Percentiles rank a stretch among this genome's conserved stretches.
Evolutionary conservation across 2,113 vertebrate species (phyloP).

Genomic region (Globicephala melas): DNA sequence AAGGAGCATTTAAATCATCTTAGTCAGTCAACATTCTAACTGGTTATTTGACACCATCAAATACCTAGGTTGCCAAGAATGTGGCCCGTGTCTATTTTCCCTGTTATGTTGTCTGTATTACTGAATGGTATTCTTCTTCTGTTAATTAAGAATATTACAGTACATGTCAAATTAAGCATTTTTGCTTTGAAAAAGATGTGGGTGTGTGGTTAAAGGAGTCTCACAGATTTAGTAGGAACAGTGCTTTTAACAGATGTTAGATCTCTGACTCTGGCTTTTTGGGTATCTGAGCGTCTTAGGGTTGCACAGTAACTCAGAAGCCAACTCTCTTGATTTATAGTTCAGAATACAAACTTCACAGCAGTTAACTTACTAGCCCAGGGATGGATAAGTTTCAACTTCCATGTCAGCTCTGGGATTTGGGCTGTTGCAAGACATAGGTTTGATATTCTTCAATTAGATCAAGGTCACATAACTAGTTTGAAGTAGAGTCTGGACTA

Average conservation of each 20-base stretch:
- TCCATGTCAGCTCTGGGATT: neutral
- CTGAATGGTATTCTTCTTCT: neutral
- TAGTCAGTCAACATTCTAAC: neutral
- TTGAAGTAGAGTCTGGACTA: neutral
- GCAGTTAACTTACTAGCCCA: neutral
- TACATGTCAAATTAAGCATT: neutral
- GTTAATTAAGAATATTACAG: neutral
- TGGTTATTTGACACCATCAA: neutral
- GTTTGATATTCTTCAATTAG: neutral
- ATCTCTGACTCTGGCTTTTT: neutral
- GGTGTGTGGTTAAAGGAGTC: neutral
- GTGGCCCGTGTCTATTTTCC: neutral
- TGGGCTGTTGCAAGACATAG: neutral
- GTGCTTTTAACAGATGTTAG: neutral
- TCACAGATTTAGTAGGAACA: neutral
- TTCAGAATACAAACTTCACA: neutral
- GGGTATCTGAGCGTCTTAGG: neutral
- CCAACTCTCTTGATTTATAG: neutral
- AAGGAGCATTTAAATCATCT: neutral
- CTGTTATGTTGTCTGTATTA: neutral
- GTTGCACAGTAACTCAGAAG: neutral
- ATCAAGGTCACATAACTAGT: neutral
- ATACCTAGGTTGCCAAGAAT: neutral
- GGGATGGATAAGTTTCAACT: neutral
- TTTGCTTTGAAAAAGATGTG: neutral